Evolutionary conservation across 1,140 invertebrate genomes (phyloP).

Genomic region (Andricus grossulariae): DNA sequence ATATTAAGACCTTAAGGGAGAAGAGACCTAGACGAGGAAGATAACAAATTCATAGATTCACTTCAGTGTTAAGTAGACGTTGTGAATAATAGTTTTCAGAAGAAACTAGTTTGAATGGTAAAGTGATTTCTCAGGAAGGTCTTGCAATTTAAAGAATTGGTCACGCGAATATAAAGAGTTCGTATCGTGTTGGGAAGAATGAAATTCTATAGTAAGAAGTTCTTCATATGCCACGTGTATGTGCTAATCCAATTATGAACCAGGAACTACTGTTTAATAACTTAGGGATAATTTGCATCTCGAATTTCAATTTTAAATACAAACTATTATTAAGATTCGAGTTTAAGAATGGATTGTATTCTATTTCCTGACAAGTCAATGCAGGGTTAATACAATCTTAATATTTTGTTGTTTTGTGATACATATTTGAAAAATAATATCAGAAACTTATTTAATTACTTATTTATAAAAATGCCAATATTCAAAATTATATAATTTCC

Average conservation of each 20-base stretch:
- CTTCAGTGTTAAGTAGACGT: neutral
- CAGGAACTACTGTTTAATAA: neutral
- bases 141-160: neutral
- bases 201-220: slow-evolving; percentile 3
- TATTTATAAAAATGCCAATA: no score
- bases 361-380: no score
- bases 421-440: no score
- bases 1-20: neutral
- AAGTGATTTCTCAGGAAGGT: neutral
- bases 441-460: no score
- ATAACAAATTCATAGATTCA: slow-evolving; percentile 14
- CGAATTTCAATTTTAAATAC: no score
- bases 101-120: neutral
- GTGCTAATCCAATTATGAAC: neutral
- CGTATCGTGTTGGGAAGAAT: no score
- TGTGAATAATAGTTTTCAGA: slow-evolving; percentile 8
- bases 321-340: no score
- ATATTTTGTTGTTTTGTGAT: no score
- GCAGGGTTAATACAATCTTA: no score
- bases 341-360: no score
- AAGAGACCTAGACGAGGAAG: neutral
- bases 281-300: neutral
- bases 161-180: slow-evolving; percentile 3
- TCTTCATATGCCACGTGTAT: neutral
- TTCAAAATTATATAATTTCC: no score